A percentile compares a stretch with the other conserved stretches of the same genome.
Conservation (phyloP, 2,888 invertebrate species). For the Leptopterna dolabrata region DNA sequence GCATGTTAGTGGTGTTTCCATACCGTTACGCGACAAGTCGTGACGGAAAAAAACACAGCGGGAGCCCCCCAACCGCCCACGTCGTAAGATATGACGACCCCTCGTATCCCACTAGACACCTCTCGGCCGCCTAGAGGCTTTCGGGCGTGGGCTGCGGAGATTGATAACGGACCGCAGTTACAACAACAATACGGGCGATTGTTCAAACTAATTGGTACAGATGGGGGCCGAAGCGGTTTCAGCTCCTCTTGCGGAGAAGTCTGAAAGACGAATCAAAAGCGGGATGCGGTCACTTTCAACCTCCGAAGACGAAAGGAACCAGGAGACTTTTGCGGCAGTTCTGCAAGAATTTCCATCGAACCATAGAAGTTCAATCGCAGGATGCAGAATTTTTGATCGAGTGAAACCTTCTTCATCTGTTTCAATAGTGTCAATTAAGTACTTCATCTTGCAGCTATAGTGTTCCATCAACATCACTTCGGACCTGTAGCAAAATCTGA, state of each 20-base stretch:
- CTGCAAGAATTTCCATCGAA: too few species aligned
- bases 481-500: too few species aligned
- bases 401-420: too few species aligned
- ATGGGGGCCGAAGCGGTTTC: not conserved
- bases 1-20: not conserved
- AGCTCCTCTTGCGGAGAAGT: too few species aligned
- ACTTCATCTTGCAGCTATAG: too few species aligned
- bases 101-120: not conserved
- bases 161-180: not conserved
- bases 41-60: not conserved
- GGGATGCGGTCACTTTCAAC: not conserved
- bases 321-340: too few species aligned
- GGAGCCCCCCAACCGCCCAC: not conserved
- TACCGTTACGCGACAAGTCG: conserved; percentile 3
- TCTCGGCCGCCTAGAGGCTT: not conserved
- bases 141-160: not conserved
- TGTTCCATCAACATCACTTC: too few species aligned
- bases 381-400: too few species aligned
- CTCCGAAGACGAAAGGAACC: too few species aligned
- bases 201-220: not conserved
- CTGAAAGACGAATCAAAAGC: not conserved
- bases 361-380: too few species aligned
- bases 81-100: not conserved
- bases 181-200: not conserved
- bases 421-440: too few species aligned